These are phyloP conservation scores for Buathra laborator DNA, from an alignment of 2,888 invertebrate genomes.

Conservation along the genomic window DNA sequence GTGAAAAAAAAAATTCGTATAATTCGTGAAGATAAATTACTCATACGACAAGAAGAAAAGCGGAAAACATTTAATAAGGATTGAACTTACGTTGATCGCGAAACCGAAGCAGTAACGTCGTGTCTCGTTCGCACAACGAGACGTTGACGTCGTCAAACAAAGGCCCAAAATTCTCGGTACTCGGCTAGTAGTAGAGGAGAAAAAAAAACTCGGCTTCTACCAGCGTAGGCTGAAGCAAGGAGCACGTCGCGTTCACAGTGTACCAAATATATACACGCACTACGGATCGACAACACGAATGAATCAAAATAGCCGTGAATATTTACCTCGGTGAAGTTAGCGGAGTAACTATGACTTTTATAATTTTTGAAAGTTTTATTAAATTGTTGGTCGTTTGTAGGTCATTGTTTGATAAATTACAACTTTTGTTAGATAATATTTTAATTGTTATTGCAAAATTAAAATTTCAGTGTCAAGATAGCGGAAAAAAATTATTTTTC, in stretches of 20 bases:
- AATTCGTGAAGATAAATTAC: neutral
- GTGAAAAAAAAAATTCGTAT: neutral
- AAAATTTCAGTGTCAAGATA: neutral
- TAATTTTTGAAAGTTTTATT: too few relatives aligned
- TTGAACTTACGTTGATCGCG: neutral
- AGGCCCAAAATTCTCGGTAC: constrained; percentile 26
- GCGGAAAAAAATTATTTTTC: neutral
- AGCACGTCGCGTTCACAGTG: neutral
- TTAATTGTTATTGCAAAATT: neutral
- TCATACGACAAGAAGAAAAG: neutral
- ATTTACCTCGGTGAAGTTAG: neutral
- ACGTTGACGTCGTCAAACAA: constrained; percentile 6
- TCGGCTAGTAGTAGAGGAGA: constrained; percentile 9
- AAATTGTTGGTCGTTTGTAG: too few relatives aligned
- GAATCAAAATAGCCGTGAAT: neutral
- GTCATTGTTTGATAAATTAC: too few relatives aligned
- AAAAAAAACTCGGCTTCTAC: neutral
- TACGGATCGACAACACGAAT: neutral
- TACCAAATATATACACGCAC: neutral
- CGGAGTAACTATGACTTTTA: neutral
- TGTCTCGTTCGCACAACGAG: constrained; percentile 2
- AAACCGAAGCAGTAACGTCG: neutral
- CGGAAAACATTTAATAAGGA: neutral
- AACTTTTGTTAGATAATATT: neutral
- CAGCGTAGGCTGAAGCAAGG: neutral